Conservation (phyloP, 2,888 invertebrate species). For the Ligdia adustata region DNA sequence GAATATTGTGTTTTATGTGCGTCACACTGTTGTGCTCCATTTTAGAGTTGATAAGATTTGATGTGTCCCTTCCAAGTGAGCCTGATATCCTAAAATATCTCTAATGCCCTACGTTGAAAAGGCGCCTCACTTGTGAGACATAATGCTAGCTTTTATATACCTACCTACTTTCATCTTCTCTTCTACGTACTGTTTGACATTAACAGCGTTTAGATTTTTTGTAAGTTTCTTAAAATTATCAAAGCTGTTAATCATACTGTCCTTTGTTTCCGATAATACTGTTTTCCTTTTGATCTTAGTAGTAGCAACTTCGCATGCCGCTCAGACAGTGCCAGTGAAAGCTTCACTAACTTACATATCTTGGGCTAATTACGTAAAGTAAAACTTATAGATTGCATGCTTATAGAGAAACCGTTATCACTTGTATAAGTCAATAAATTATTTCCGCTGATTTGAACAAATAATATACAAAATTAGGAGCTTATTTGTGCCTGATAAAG, state of each 20-base stretch:
- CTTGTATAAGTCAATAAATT: too few species aligned
- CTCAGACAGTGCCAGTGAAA: slow-evolving; percentile 19
- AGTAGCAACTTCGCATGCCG: slow-evolving; percentile 31
- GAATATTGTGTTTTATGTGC: slow-evolving; percentile 81
- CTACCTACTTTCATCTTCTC: slow-evolving; percentile 40
- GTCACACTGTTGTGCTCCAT: slow-evolving; percentile 81
- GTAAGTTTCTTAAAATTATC: slow-evolving; percentile 31
- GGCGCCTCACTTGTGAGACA: slow-evolving; percentile 84
- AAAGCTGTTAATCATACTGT: slow-evolving; percentile 27
- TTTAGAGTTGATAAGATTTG: slow-evolving; percentile 68
- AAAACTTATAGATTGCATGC: slow-evolving; percentile 28
- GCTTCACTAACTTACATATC: slow-evolving; percentile 8
- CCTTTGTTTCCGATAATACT: slow-evolving; percentile 15
- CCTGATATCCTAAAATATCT: slow-evolving; percentile 61
- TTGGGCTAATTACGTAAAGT: slow-evolving; percentile 26
- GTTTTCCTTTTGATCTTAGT: slow-evolving; percentile 16
- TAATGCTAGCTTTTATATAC: slow-evolving; percentile 59
- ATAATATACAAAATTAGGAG: slow-evolving; percentile 13
- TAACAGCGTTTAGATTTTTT: slow-evolving; percentile 38
- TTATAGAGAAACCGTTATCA: too few species aligned
- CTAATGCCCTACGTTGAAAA: slow-evolving; percentile 61
- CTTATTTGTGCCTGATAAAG: slow-evolving; percentile 21
- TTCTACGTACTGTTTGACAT: slow-evolving; percentile 42
- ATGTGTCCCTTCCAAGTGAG: slow-evolving; percentile 75
- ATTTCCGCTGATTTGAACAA: slow-evolving; percentile 3